Conservation (phyloP, 1,140 invertebrate genomes). For the Lucilia cuprina region DNA sequence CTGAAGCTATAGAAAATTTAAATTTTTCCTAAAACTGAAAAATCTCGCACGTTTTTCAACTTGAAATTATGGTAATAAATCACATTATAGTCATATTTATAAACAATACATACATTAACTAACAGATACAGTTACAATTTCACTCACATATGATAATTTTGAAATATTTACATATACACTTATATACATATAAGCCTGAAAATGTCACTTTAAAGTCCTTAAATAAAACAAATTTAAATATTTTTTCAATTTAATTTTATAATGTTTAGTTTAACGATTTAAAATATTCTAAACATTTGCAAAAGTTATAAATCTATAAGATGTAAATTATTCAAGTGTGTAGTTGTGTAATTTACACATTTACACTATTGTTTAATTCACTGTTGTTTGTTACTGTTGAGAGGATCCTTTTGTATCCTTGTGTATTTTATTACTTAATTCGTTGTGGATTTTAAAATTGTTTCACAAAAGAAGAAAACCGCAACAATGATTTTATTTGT, state of each 20-base stretch:
- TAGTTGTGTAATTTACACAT: not conserved
- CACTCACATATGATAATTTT: not conserved
- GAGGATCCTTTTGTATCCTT: not conserved
- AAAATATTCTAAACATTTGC: slow-evolving; percentile 1
- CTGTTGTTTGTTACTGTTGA: not conserved
- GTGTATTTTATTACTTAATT: slow-evolving; percentile 6
- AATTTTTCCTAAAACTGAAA: not conserved
- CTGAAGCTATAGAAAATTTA: not conserved
- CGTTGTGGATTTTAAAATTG: not conserved
- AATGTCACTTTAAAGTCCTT: not conserved
- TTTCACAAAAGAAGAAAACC: not conserved
- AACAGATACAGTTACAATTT: not conserved
- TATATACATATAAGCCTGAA: too few species aligned
- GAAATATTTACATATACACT: not conserved
- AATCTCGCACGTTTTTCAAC: slow-evolving; percentile 31
- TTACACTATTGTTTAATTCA: not conserved
- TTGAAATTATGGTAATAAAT: slow-evolving; percentile 36
- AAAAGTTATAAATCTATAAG: not conserved
- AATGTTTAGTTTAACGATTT: not conserved
- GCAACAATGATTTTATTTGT: slow-evolving; percentile 1
- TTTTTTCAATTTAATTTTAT: slow-evolving; percentile 10
- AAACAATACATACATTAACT: not conserved
- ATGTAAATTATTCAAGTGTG: not conserved
- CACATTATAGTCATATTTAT: slow-evolving; percentile 15
- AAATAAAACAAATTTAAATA: slow-evolving; percentile 20